phyloP scores from a whole-genome alignment of 2,113 vertebrate species.

The Terrapene triunguis region DNA sequence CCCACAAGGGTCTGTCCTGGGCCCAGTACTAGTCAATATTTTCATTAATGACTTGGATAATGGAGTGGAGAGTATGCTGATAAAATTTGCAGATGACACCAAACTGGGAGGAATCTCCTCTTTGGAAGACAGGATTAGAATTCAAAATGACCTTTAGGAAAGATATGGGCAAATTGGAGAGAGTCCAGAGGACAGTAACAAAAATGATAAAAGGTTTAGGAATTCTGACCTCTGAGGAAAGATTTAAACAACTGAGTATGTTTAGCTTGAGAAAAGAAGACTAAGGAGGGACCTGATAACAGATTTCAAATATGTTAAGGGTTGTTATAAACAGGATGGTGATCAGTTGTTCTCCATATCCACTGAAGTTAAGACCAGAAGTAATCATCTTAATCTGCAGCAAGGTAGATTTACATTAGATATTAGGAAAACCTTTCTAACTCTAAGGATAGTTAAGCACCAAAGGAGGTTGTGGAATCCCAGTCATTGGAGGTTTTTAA shows the following conservation, averaged over 20 bases:
- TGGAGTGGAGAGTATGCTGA: neutral
- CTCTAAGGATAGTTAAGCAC: neutral
- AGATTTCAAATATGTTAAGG: neutral
- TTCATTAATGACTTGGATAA: neutral
- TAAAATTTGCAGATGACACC: neutral
- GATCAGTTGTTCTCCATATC: neutral
- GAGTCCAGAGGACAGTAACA: too few species aligned
- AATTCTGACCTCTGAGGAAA: neutral
- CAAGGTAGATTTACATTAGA: neutral
- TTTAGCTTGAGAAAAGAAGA: neutral
- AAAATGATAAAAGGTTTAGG: too few species aligned
- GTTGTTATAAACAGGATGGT: neutral
- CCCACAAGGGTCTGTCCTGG: neutral
- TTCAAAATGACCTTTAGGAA: neutral
- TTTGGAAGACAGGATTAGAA: neutral
- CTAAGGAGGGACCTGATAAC: neutral
- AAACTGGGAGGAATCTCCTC: neutral
- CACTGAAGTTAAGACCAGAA: neutral
- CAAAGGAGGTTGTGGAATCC: neutral
- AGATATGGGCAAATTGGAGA: too few species aligned
- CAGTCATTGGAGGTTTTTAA: neutral
- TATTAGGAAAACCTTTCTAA: neutral
- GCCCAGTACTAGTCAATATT: neutral
- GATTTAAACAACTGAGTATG: neutral
- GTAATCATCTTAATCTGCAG: neutral